Evolutionary conservation across 1,140 invertebrate genomes (phyloP), one percentile per base, ranked within the genome.

Genomic region (Portunus trituberculatus): DNA sequence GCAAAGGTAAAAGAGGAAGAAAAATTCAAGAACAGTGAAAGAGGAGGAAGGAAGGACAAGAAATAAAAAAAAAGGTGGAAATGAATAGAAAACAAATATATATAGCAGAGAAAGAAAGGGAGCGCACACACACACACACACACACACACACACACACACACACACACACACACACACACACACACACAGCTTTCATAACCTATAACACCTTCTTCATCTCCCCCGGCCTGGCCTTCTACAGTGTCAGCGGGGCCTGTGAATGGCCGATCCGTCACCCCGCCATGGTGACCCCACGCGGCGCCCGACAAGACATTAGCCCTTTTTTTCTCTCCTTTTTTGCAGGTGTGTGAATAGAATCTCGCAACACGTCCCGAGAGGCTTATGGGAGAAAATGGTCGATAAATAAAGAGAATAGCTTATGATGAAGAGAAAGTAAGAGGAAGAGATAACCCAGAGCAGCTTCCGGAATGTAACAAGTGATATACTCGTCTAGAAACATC

Each of bases 61-160:
- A 52, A 52, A 52, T 52, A 52, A 52, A 14, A 52, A 52, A 14
- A 52, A 14, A 52, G 48, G 48, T 7, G 14, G n/a, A 52, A 52
- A 52, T 14, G 48, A 52, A 87, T 12, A 28, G 20, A 84, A 20
- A 84, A 84, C 29, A 31, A 87, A 87, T 6, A 87, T 31, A 29
- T 29, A 2, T 29, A 45, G 4, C 14, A n/a, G 28, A 29, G 28
- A 29, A 4, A 25, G 7, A 25, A 76, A 76, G 7, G 10, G 7
- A 76, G 10, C 59, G 4, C 20, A 4, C 7, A 76, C 59, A 20
- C 59, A 20, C 59, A 76, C 67, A n/a, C 67, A n/a, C 67, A 76
- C 67, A n/a, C 67, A n/a, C 67, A n/a, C 67, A n/a, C 67, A n/a
- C 67, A n/a, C 67, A n/a, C 67, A n/a, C 67, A n/a, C 67, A n/a